Evolutionary conservation across 2,113 vertebrate genomes (phyloP), one percentile per base, ranked within the genome.

Genomic region (Macroglossus sobrinus): DNA sequence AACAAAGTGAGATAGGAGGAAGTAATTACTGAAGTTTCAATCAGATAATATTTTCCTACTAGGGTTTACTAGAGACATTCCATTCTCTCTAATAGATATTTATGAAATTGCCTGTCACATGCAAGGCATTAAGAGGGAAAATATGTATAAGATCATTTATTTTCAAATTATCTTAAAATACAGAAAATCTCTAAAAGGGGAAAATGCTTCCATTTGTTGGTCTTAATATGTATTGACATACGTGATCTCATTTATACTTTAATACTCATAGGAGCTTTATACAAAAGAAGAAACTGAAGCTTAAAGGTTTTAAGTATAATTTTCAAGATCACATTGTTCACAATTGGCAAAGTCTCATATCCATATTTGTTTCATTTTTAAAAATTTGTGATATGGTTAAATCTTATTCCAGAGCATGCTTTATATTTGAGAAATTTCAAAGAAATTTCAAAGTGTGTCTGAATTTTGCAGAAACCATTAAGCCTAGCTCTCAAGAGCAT

Each of bases 81-180:
- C 28, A 43, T 78, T 93, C 88, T 47, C 50, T 80, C 53, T 28
- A 47, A 53, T 22, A 61, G 30, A 40, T 72, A 22, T 40, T 88
- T 88, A 64, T 66, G 66, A 96, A 94, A 91, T 43, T 81, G 33
- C 47, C 30, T 82, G n/a, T 40, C 45, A 79, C 15, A 9, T 57
- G 9, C 45, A 80, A 63, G 7, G 5, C 40, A 55, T 22, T 35
- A 84, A 80, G 47, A 81, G 28, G 76, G 5, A 43, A 78, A 75
- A 79, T 35, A 55, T 26, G 63, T 22, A n/a, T 74, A 69, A 55
- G 71, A 71, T 45, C 18, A 8, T 30, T 79, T 78, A 50, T 86
- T 82, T 82, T 89, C 21, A 81, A 92, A 12, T 90, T 92, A 63
- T 89, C 45, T 59, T 64, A 85, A 97, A 97, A 63, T 89, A 74